Evolutionary conservation across 2,113 vertebrate species (phyloP), one percentile per base, ranked within the genome.

Genomic region (Martes martes): DNA sequence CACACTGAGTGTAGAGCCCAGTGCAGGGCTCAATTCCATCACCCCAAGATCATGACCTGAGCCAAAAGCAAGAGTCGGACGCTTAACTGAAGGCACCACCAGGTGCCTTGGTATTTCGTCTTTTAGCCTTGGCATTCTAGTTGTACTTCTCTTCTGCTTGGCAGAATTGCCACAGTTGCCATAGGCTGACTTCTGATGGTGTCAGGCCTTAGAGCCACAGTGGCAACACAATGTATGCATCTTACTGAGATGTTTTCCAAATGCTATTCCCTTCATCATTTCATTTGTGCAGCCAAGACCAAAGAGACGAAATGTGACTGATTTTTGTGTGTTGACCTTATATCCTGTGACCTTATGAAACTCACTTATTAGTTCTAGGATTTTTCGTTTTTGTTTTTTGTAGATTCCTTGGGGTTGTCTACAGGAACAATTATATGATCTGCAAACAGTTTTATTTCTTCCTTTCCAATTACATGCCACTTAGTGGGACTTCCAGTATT

Each of bases 101-200:
- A n/a, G 33, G 16, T 69, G 33, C 33, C 67, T 18, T 69, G 16
- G 65, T 47, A 76, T 47, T 74, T 47, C 0, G 4, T 47, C 74
- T 76, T 42, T 31, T 76, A 76, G 26, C 42, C 42, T 47, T 47
- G 42, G 74, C 74, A 76, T 26, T 76, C 42, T 42, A 76, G 42
- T 47, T 47, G 6, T 10, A 33, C 71, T 61, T 88, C 65, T 26
- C 14, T 99, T 99, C 98, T 99, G 99, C 98, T 99, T 99, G 94
- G 99, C 98, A 7, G 99, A 99, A 96, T 99, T 99, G 39, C 99
- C 99, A 97, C 99, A 99, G 87, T 99, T 99, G 78, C 99, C 99
- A n/a, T 99, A 99, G 95, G 99, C 99, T 0, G 99, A 99, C 71
- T 99, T 99, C 98, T 99, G 99, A 97, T 99, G 98, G 55, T 99